These are phyloP conservation scores for Metallyticus violacea DNA, from an alignment of 2,888 invertebrate genomes.

Conservation along the genomic window DNA sequence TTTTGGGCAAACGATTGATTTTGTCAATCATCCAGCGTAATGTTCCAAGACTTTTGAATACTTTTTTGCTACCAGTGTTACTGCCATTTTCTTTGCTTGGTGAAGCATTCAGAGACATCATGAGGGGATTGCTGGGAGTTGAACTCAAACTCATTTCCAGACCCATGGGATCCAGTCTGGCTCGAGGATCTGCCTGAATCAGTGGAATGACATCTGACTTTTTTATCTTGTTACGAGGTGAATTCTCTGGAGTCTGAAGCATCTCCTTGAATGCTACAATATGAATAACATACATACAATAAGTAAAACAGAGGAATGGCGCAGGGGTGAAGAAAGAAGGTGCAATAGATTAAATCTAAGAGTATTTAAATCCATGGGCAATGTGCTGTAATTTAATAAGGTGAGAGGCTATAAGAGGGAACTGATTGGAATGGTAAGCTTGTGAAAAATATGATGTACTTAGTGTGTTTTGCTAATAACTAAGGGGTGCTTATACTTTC, in stretches of 20 bases:
- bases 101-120: constrained; percentile 52
- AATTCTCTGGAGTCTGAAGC: constrained; percentile 74
- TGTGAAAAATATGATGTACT: too few species aligned
- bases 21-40: constrained; percentile 82
- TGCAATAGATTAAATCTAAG: too few species aligned
- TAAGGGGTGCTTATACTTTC: too few species aligned
- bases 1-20: constrained; percentile 86
- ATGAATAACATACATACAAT: too few species aligned
- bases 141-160: constrained; percentile 12
- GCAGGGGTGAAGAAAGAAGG: too few species aligned
- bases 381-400: too few species aligned
- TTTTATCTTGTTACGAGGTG: constrained; percentile 68
- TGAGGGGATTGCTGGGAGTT: constrained; percentile 26
- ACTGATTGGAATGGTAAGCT: too few species aligned
- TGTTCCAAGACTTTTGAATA: constrained; percentile 87
- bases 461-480: too few species aligned
- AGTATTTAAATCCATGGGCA: too few species aligned
- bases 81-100: constrained; percentile 57
- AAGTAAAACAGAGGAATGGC: too few species aligned
- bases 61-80: constrained; percentile 42
- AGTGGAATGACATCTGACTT: constrained; percentile 52
- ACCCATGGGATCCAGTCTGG: constrained; percentile 64
- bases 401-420: too few species aligned
- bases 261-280: constrained; percentile 63
- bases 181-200: constrained; percentile 61